Conservation (phyloP, 2,888 invertebrate species). For the Polyploca ridens region DNA sequence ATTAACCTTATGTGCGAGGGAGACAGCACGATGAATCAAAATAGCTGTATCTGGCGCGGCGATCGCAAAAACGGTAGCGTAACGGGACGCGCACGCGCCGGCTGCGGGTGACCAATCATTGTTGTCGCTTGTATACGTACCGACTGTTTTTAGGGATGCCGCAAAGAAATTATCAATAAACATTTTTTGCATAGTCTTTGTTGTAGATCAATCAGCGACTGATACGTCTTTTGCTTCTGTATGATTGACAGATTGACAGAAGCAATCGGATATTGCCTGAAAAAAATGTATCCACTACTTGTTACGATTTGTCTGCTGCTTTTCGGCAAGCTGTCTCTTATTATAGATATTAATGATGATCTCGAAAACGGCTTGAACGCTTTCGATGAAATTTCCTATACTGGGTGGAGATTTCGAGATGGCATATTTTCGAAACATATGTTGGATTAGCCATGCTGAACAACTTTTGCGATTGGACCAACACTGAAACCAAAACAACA, state of each 20-base stretch:
- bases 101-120: constrained; percentile 13
- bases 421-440: no score
- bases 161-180: neutral
- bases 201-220: neutral
- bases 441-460: no score
- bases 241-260: neutral
- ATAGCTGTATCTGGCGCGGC: constrained; percentile 30
- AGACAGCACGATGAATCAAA: constrained; percentile 28
- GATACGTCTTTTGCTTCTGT: neutral
- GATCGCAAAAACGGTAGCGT: constrained; percentile 29
- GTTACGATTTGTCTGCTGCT: no score
- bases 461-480: no score
- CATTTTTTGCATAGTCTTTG: neutral
- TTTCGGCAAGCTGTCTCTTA: no score
- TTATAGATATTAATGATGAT: no score
- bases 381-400: no score
- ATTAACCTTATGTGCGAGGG: constrained; percentile 21
- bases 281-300: no score
- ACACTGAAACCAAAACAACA: no score
- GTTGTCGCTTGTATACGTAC: neutral
- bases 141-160: constrained; percentile 10
- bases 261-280: neutral
- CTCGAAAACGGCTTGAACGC: no score
- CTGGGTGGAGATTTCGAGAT: no score
- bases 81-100: constrained; percentile 32